A percentile compares a stretch with the other conserved stretches of the same genome.
Evolutionary conservation across 2,797 vertebrate species (phyloP).

Genomic region (Phataginus tricuspis): DNA sequence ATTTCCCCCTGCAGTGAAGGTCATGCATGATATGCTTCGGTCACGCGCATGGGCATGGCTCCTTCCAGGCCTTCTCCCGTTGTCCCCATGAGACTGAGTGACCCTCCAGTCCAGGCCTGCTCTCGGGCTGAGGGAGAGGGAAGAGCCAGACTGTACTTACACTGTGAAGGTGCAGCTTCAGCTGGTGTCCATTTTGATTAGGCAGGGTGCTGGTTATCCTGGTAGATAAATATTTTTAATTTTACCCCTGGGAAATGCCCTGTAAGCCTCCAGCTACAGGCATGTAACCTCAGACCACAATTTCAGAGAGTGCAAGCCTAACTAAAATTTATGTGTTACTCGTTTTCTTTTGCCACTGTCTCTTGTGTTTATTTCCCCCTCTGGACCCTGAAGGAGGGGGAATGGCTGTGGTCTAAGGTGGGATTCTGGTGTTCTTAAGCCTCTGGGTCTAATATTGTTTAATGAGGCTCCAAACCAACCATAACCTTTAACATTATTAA

Average conservation of each 20-base stretch:
- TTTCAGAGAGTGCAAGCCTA: not conserved
- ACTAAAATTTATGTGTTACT: not conserved
- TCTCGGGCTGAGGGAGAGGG: not conserved
- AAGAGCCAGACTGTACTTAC: not conserved
- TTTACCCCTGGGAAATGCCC: not conserved
- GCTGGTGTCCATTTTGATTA: not conserved
- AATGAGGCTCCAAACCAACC: not conserved
- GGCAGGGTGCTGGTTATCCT: not conserved
- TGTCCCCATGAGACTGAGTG: not conserved
- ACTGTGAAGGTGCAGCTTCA: not conserved
- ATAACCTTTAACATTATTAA: conserved; percentile 4
- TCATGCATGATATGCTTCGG: accelerated
- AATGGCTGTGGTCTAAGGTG: not conserved
- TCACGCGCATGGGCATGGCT: not conserved
- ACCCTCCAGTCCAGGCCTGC: not conserved
- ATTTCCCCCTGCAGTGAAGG: not conserved
- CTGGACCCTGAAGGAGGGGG: not conserved
- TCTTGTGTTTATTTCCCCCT: not conserved
- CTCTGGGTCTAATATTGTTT: conserved; percentile 2
- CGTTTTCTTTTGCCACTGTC: not conserved
- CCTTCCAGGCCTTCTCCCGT: not conserved
- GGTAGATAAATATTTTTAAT: conserved; percentile 3
- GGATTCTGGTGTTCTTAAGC: not conserved
- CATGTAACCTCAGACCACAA: not conserved
- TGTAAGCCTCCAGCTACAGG: not conserved